These are phyloP conservation scores for Coluber constrictor DNA, from an alignment of 2,797 vertebrate species.

Conservation along the genomic window DNA sequence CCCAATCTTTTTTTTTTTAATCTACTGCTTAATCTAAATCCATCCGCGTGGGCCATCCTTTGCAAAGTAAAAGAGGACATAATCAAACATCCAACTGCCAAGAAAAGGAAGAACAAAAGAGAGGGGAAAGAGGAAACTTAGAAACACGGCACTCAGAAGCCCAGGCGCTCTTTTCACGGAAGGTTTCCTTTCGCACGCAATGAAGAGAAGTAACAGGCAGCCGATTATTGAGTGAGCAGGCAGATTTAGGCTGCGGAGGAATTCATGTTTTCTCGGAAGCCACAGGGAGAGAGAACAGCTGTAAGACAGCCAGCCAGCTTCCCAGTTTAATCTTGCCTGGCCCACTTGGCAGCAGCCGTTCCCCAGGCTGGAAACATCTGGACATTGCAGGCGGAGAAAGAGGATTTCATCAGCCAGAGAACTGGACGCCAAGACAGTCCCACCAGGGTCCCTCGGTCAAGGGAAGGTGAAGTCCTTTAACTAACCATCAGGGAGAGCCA, in stretches of 20 bases:
- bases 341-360: not conserved
- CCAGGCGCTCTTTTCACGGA: not conserved
- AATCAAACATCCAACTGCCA: too few species aligned
- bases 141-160: not conserved
- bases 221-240: not conserved
- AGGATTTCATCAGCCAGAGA: conserved; percentile 21
- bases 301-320: not conserved
- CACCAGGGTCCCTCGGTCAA: not conserved
- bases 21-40: too few species aligned
- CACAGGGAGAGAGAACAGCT: not conserved
- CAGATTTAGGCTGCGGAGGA: not conserved
- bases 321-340: not conserved
- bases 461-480: not conserved
- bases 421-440: not conserved
- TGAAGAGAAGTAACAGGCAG: not conserved
- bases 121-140: not conserved
- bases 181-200: not conserved
- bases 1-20: too few species aligned
- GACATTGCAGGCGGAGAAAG: not conserved
- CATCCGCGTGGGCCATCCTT: too few species aligned
- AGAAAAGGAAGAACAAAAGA: too few species aligned
- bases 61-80: too few species aligned
- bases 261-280: not conserved
- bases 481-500: too few species aligned
- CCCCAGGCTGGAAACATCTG: conserved; percentile 13